These are phyloP conservation scores for Cyprinodon brontotheroides DNA, from an alignment of 2,113 vertebrate species.

Conservation along the genomic window DNA sequence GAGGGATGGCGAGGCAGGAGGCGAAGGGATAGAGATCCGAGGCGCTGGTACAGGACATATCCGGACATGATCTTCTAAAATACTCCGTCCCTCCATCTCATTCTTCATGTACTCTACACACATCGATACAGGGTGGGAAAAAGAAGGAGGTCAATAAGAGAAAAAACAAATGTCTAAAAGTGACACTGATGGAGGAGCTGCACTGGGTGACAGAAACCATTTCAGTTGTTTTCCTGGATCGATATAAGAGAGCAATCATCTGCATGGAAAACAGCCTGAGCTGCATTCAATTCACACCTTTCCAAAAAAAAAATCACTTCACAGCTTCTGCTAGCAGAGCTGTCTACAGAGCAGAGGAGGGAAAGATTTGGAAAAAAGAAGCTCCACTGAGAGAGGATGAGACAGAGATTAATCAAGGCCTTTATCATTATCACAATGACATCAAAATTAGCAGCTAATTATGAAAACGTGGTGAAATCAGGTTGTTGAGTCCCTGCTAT, in stretches of 20 bases:
- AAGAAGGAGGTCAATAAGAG: not conserved
- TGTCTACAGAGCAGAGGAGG: conserved; percentile 14
- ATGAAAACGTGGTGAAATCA: conserved; percentile 5
- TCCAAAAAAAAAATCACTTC: conserved; percentile 34
- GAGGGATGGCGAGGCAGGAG: conserved; percentile 85
- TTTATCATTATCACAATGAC: conserved; percentile 24
- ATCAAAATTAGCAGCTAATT: conserved; percentile 8
- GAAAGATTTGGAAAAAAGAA: not conserved
- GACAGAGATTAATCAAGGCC: not conserved
- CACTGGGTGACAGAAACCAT: not conserved
- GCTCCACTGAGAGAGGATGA: not conserved
- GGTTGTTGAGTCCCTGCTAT: conserved; percentile 16
- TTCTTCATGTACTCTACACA: conserved; percentile 88
- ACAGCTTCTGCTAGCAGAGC: conserved; percentile 37
- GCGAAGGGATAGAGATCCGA: conserved; percentile 84
- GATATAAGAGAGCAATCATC: conserved; percentile 42
- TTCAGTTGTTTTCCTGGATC: conserved; percentile 47
- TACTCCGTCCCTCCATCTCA: conserved; percentile 76
- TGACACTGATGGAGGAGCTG: not conserved
- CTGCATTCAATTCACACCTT: conserved; percentile 52
- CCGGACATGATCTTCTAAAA: conserved; percentile 81
- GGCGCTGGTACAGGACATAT: conserved; percentile 82
- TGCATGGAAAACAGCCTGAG: conserved; percentile 47
- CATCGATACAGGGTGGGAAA: not conserved
- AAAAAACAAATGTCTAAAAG: not conserved